A percentile compares a stretch with the other conserved stretches of the same genome.
Evolutionary conservation across 2,888 invertebrate genomes (phyloP).

Genomic region (Pollenia griseotomentosa): DNA sequence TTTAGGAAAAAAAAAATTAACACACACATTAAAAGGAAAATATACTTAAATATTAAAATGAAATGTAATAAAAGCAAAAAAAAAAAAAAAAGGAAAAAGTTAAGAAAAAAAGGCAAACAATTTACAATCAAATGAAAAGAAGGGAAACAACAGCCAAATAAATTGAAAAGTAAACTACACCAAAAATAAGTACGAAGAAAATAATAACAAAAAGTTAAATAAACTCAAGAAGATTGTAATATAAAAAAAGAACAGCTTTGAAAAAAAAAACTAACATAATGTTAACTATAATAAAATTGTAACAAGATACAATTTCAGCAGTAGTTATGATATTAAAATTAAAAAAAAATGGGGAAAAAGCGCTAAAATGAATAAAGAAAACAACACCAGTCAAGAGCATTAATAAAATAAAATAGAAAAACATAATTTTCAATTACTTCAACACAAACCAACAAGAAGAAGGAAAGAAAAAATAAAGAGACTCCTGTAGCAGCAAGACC

Average conservation of each 20-base stretch:
- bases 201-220: constrained; percentile 51
- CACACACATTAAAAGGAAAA: constrained; percentile 16
- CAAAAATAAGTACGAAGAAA: constrained; percentile 30
- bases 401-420: constrained; percentile 21
- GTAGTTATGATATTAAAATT: constrained; percentile 66
- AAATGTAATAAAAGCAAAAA: constrained; percentile 24
- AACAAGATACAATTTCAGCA: constrained; percentile 65
- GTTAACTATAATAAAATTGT: constrained; percentile 68
- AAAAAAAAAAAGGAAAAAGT: background rate
- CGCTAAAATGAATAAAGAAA: constrained; percentile 31
- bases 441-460: constrained; percentile 17
- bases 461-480: constrained; percentile 18
- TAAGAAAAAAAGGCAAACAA: constrained; percentile 23
- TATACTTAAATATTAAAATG: constrained; percentile 37
- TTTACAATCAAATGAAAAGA: constrained; percentile 32
- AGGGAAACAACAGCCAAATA: constrained; percentile 47
- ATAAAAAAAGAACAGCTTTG: background rate
- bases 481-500: constrained; percentile 7
- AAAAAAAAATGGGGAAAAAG: constrained; percentile 56
- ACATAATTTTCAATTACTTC: constrained; percentile 67
- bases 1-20: background rate
- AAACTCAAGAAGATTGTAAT: constrained; percentile 33
- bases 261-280: constrained; percentile 53
- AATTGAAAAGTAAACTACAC: constrained; percentile 63
- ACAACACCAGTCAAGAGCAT: constrained; percentile 44